Conservation (phyloP, 35 echinoderm and acorn worm genomes). For the Apostichopus parvimensis region DNA sequence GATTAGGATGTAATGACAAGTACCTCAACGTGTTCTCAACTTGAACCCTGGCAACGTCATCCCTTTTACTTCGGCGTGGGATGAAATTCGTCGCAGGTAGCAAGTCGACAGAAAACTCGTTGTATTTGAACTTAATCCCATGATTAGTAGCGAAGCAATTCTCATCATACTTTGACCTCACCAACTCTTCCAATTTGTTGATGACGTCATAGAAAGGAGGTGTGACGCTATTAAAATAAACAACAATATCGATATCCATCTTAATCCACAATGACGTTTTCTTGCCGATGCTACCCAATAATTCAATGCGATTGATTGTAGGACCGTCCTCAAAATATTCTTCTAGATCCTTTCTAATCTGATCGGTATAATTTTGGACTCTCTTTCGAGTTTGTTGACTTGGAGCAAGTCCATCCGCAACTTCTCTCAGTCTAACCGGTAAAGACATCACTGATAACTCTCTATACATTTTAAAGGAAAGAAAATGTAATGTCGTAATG, state of each 20-base stretch:
- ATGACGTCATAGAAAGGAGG: neutral
- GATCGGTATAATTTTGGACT: neutral
- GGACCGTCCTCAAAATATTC: neutral
- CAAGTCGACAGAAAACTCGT: neutral
- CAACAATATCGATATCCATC: neutral
- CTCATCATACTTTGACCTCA: neutral
- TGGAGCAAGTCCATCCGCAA: neutral
- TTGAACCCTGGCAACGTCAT: neutral
- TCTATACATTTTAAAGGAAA: no score
- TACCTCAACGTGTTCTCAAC: neutral
- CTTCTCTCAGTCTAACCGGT: neutral
- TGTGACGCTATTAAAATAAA: neutral
- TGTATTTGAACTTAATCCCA: neutral
- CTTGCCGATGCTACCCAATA: neutral
- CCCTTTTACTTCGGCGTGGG: no score
- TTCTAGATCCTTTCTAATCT: neutral
- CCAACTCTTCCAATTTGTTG: neutral
- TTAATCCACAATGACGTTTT: constrained; percentile 1
- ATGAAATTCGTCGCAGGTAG: constrained; percentile 5
- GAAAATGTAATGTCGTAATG: no score
- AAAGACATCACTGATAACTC: neutral
- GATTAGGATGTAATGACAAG: neutral
- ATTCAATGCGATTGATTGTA: neutral
- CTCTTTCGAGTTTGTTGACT: neutral
- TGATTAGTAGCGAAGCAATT: neutral